Conservation (phyloP, 2,888 invertebrate species). For the Parnassius glacialis region DNA sequence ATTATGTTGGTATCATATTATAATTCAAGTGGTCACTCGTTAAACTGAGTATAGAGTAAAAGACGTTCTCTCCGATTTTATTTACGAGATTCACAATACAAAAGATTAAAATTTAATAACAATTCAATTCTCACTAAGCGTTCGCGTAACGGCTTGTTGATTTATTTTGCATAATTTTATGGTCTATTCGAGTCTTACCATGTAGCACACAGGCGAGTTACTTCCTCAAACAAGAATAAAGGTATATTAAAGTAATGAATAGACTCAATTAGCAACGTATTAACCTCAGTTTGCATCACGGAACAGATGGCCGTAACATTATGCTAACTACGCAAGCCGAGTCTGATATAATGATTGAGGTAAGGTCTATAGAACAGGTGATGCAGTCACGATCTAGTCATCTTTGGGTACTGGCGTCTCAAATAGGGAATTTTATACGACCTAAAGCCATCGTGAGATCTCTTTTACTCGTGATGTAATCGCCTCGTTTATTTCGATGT, state of each 20-base stretch:
- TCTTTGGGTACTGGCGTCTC: background rate
- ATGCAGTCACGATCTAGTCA: conserved; percentile 17
- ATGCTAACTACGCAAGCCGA: conserved; percentile 16
- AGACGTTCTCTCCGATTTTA: no score
- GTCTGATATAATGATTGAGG: conserved; percentile 9
- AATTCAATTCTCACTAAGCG: background rate
- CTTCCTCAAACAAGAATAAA: conserved; percentile 27
- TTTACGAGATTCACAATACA: no score
- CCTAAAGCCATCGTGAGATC: no score
- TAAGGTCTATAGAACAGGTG: conserved; percentile 4
- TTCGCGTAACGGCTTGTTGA: conserved; percentile 15
- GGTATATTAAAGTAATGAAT: conserved; percentile 32
- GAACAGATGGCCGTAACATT: conserved; percentile 16
- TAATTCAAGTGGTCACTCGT: no score
- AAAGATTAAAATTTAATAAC: no score
- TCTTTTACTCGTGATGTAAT: no score
- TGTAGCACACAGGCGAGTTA: conserved; percentile 3
- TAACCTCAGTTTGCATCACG: conserved; percentile 31
- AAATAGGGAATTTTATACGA: background rate
- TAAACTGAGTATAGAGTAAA: no score
- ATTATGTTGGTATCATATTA: no score
- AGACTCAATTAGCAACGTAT: conserved; percentile 35
- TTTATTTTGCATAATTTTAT: conserved; percentile 24
- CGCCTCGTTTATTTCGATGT: no score
- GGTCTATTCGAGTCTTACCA: conserved; percentile 20